Base-by-base conservation (phyloP, 2,797 vertebrate genomes). In the Eleutherodactylus coqui region DNA sequence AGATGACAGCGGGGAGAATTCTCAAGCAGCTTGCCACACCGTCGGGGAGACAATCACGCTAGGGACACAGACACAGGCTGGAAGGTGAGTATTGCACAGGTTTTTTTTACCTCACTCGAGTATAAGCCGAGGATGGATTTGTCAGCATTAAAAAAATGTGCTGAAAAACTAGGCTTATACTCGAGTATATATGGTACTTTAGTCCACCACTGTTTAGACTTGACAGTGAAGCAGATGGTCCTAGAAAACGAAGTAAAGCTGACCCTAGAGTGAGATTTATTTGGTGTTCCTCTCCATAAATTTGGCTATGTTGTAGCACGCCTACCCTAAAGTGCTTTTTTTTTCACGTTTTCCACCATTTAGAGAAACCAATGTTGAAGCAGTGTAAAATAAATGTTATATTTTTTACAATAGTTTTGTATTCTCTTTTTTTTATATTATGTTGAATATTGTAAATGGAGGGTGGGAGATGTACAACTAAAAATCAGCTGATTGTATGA, bases 301-400 rank as follows among this genome's bases (percentile, higher is more conserved):
- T 24, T 24, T 45, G 36, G 19, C 4, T 41, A 45, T 45, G 11
- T 45, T 72, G 21, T 8, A 43, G 5, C 41, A 45, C 17, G 6
- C 45, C 38, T 24, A 45, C n/a, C 27, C 21, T 27, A 73, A n/a
- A 29, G 2, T 19, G 53, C 10, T 29, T 34, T 21, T 51, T 34
- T 75, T 32, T 76, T 10, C 47, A 13, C 2, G 19, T 53, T 76
- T 76, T 53, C 47, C 47, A 53, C n/a, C 17, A 32, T 76, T 27
- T 76, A 76, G 29, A 24, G 36, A 27, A 13, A 45, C 70, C 10
- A 36, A 69, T 70, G 72, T 75, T n/a, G 43, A 75, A 76, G n/a
- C 27, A 53, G 17, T 76, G 75, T 76, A 76, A 76, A 47, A 76
- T 76, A 34, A 76, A 49, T 76, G n/a, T 53, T 76, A 36, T 76